Evolutionary conservation across 2,113 vertebrate species (phyloP), one percentile per base, ranked within the genome.

Genomic region (Rhinogobius similis): DNA sequence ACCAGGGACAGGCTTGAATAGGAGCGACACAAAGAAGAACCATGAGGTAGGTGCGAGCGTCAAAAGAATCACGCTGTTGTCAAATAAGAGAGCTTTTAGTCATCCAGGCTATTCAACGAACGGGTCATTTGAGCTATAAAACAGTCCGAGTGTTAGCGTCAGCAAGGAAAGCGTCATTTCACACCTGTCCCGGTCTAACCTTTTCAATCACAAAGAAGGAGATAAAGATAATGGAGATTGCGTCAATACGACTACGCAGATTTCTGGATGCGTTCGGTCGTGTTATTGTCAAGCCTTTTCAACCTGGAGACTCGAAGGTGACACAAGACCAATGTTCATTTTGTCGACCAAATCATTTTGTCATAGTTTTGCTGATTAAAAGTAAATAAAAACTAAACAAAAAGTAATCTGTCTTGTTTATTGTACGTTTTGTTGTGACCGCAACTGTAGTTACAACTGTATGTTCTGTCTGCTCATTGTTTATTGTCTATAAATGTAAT

Each of bases 1-100:
- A 76, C 73, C 82, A 21, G 85, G 88, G 87, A 87, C 86, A 65
- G 23, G n/a, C 78, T 79, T 62, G 55, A 65, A 67, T 52, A 78
- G 76, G 78, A 79, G 78, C 67, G 72, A 84, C 74, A 76, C 73
- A 27, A 20, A 18, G 58, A 21, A 10, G 43, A 27, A 58, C 63
- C 69, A 29, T 44, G 70, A 73, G 21, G 2, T 3, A 38, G 53
- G 58, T 53, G 20, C 46, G 29, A 32, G 52, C 50, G 68, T 67
- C 61, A 67, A 66, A 70, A 6, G 63, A 11, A 20, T 67, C 27
- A 3, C n/a, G 56, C 62, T 46, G 52, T 41, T 38, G 62, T 38
- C 6, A 21, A 56, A 71, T 13, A 62, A 53, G 14, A 14, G 39
- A 4, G 10, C 50, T 68, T 70, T 73, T 23, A 61, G n/a, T 50